Base-by-base conservation (phyloP, 1,140 invertebrate genomes). In the Laodelphax striatellus region DNA sequence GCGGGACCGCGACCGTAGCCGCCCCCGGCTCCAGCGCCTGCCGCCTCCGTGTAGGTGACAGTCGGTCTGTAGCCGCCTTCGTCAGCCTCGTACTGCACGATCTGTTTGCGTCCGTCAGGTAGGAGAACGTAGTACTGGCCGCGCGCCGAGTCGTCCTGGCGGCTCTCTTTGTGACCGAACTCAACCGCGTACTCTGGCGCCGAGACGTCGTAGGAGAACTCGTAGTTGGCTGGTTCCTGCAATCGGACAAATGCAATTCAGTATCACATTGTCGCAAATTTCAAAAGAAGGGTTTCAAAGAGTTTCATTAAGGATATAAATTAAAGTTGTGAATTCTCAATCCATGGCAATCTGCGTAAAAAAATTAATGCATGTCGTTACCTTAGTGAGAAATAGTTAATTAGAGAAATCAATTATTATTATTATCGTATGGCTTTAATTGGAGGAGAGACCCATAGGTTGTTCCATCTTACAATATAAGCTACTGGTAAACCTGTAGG, bases 51-150 rank as follows among this genome's bases (percentile, higher is more conserved):
- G 54, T 55, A 50, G 14, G 90, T 86, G 69, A 91, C 91, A 68
- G 82, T 83, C 59, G 89, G 88, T 71, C 87, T 86, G 73, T 86
- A 92, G 66, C 90, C 89, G 59, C 86, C 83, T 66, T 80, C 77
- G 70, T 88, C 87, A 1, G 87, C 88, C 71, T 86, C 82, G 72
- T 55, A 34, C 16, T 55, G 55, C 0, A 58, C 41, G 13, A 22
- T 44, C 76, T 91, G 88, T 71, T 84, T 87, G 71, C 87, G 82
- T 68, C 89, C 90, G 75, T 92, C 90, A 53, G 90, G 89, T 66
- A 92, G 78, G 41, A 90, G 74, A 66, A 92, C 89, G 74, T 88
- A 84, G 78, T 91, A 93, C 70, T 85, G 81, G 69, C 90, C 90
- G 69, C 81, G 83, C 57, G 88, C 83, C 41, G 80, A 76, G 71